Conservation (phyloP, 1,140 invertebrate species). For the Meloidogyne hapla region DNA sequence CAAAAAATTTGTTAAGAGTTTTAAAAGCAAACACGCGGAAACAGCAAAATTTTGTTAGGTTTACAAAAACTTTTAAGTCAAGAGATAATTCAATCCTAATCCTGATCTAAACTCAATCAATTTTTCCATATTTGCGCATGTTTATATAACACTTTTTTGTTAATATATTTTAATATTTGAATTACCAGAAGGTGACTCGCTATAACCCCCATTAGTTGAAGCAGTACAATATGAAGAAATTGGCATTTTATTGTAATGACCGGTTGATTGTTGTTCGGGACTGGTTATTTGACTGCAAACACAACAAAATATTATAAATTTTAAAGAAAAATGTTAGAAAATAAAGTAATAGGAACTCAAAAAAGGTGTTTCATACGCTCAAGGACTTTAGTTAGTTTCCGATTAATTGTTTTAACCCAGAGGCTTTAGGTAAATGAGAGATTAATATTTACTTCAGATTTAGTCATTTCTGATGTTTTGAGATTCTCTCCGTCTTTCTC, state of each 20-base stretch:
- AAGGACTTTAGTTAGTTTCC: too few relatives aligned
- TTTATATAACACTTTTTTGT: background rate
- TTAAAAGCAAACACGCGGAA: too few relatives aligned
- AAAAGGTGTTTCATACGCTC: too few relatives aligned
- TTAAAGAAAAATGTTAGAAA: slow-evolving; percentile 3
- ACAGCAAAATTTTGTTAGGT: too few relatives aligned
- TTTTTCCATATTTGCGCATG: too few relatives aligned
- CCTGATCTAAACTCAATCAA: too few relatives aligned
- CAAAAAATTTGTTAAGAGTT: background rate
- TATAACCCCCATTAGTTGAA: background rate
- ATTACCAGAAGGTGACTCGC: background rate
- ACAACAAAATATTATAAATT: background rate
- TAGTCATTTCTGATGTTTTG: background rate
- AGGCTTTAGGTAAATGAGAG: too few relatives aligned
- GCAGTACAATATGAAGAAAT: background rate
- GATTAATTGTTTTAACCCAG: too few relatives aligned
- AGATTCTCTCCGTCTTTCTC: background rate
- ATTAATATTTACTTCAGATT: too few relatives aligned
- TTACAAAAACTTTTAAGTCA: too few relatives aligned
- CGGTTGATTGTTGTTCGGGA: slow-evolving; percentile 4
- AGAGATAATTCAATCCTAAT: too few relatives aligned
- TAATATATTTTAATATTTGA: background rate
- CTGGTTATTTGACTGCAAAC: slow-evolving; percentile 23
- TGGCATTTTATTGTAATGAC: background rate
- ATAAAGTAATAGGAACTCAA: background rate